phyloP scores from a whole-genome alignment of 2,888 invertebrate species.

The Formica aserva region DNA sequence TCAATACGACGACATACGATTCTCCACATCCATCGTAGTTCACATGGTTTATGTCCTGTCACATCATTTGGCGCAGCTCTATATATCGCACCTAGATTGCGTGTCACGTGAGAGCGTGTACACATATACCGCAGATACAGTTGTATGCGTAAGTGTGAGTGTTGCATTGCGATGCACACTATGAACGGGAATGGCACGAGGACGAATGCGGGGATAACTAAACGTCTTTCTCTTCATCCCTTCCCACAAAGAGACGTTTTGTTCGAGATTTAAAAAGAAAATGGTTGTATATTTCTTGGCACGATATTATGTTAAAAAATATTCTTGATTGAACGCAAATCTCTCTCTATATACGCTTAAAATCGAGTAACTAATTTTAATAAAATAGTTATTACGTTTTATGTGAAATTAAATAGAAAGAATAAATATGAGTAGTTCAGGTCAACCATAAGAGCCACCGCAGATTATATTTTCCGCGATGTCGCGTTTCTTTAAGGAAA shows the following conservation, averaged over 20 bases:
- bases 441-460: neutral
- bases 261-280: neutral
- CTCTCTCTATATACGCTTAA: neutral
- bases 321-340: neutral
- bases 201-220: slow-evolving; percentile 38
- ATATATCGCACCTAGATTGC: slow-evolving; percentile 20
- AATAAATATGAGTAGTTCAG: neutral
- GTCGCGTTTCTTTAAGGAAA: neutral
- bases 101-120: slow-evolving; percentile 2
- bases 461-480: neutral
- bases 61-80: slow-evolving; percentile 27
- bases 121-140: neutral
- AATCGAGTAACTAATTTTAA: slow-evolving; percentile 16
- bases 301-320: neutral
- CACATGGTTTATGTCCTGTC: slow-evolving; percentile 48
- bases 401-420: slow-evolving; percentile 15
- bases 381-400: neutral
- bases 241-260: neutral
- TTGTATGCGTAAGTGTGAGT: neutral
- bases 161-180: neutral
- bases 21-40: slow-evolving; percentile 10
- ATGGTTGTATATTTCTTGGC: neutral
- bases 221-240: slow-evolving; percentile 16
- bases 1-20: slow-evolving; percentile 24
- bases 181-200: slow-evolving; percentile 8